These are phyloP conservation scores for Anguilla anguilla DNA, from an alignment of 2,797 vertebrate genomes.

Conservation along the genomic window DNA sequence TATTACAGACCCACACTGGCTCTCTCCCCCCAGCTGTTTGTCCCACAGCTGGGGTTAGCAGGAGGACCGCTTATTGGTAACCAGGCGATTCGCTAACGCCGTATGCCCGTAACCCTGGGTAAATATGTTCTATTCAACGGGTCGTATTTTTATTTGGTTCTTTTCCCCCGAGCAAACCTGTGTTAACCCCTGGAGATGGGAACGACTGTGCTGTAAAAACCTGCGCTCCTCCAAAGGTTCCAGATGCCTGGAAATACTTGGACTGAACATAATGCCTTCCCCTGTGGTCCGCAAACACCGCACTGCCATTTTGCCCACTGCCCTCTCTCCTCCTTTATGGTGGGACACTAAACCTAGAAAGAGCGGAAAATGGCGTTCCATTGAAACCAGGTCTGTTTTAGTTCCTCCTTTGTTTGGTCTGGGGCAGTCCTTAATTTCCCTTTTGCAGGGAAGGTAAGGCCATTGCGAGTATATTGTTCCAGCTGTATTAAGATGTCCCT, in stretches of 20 bases:
- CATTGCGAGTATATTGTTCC: neutral
- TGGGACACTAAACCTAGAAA: conserved; percentile 42
- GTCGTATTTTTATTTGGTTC: neutral
- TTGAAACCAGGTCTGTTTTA: conserved; percentile 41
- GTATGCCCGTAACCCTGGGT: neutral
- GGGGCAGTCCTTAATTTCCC: conserved; percentile 36
- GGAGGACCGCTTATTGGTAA: neutral
- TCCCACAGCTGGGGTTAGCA: neutral
- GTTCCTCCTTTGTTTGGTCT: conserved; percentile 47
- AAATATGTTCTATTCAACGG: neutral
- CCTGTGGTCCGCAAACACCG: neutral
- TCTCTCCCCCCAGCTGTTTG: neutral
- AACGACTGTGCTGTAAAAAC: neutral
- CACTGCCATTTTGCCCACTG: neutral
- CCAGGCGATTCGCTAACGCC: neutral
- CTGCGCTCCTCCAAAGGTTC: neutral
- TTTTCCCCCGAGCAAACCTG: neutral
- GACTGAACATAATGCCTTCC: neutral
- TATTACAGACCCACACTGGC: neutral
- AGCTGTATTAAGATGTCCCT: conserved; percentile 38
- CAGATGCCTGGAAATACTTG: neutral
- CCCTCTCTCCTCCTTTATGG: neutral
- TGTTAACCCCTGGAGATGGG: neutral
- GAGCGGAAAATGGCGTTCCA: conserved; percentile 57
- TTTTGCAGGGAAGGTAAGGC: conserved; percentile 33